Conservation (phyloP, 23 tunicate genomes). For the Styela plicata region DNA sequence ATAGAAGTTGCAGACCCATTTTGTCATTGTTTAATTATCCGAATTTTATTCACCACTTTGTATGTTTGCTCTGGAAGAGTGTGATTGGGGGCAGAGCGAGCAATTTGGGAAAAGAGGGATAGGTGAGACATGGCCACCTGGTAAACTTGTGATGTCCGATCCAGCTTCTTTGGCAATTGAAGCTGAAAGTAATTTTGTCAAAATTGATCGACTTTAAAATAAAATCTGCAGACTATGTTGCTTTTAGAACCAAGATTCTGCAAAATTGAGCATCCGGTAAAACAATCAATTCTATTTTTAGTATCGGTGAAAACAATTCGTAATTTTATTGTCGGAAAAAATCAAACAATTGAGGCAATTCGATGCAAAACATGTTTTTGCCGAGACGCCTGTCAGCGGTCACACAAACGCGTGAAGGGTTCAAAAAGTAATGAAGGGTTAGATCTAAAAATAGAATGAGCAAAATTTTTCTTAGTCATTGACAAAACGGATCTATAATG, state of each 20-base stretch:
- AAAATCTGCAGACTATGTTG: background rate
- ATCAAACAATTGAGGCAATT: background rate
- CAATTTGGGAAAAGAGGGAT: too few relatives aligned
- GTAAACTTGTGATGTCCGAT: too few relatives aligned
- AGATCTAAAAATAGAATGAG: background rate
- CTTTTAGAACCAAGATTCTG: background rate
- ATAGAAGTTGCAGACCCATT: too few relatives aligned
- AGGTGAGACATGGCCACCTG: too few relatives aligned
- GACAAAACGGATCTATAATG: too few relatives aligned
- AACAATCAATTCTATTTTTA: background rate
- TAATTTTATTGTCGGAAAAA: background rate
- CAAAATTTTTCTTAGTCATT: background rate
- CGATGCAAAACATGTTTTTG: background rate
- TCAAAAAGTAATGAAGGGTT: background rate
- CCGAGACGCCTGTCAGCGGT: background rate
- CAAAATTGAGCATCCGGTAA: background rate
- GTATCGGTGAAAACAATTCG: background rate
- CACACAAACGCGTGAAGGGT: too few relatives aligned
- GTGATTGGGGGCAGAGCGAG: too few relatives aligned
- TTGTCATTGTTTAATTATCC: too few relatives aligned
- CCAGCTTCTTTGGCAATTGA: too few relatives aligned
- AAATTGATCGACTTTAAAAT: background rate
- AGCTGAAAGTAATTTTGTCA: background rate
- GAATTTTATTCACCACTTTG: too few relatives aligned
- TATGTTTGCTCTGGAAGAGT: too few relatives aligned